These are phyloP conservation scores for Cantharis flavilabris DNA, from an alignment of 2,888 invertebrate genomes.

Conservation along the genomic window DNA sequence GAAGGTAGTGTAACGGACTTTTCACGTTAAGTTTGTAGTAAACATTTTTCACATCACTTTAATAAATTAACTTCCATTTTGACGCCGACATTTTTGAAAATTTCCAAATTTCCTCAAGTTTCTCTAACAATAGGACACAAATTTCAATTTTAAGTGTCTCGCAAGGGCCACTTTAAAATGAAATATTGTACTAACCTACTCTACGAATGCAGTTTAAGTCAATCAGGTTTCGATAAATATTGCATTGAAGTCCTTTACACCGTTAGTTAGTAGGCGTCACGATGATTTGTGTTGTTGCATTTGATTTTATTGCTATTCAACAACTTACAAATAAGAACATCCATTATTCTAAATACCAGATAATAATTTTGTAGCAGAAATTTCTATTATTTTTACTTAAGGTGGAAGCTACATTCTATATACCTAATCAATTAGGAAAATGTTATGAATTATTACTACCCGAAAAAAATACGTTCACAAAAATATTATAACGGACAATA, in stretches of 20 bases:
- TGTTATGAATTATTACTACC: not conserved
- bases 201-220: not conserved
- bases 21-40: not conserved
- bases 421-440: not conserved
- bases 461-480: not conserved
- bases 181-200: not conserved
- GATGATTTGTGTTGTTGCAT: not conserved
- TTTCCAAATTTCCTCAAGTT: not conserved
- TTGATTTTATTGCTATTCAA: not conserved
- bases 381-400: not conserved
- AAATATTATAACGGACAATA: not conserved
- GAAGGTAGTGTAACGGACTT: not conserved
- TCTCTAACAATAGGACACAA: not conserved
- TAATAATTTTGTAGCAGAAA: not conserved
- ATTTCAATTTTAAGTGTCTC: not conserved
- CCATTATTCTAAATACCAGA: not conserved
- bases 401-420: not conserved
- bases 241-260: not conserved
- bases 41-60: not conserved
- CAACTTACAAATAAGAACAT: not conserved
- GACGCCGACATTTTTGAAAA: not conserved
- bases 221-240: not conserved
- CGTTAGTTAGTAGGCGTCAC: not conserved
- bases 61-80: not conserved
- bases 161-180: not conserved